Evolutionary conservation across 2,113 vertebrate species (phyloP).

Genomic region (Pica pica): DNA sequence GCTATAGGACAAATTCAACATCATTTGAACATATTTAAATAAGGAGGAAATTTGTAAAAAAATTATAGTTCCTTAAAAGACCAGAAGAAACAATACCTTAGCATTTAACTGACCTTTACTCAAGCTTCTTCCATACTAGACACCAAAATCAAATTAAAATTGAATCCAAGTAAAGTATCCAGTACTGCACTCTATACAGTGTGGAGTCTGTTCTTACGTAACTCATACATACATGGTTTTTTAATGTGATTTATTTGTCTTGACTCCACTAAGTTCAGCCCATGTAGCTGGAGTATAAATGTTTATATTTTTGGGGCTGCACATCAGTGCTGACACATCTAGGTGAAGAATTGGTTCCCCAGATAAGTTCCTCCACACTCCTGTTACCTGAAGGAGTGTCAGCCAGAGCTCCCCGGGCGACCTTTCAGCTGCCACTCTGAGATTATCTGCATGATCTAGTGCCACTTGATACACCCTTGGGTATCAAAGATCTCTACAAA

Average conservation of each 20-base stretch:
- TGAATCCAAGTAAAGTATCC: neutral
- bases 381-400: neutral
- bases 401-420: fast-evolving
- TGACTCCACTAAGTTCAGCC: neutral
- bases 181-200: neutral
- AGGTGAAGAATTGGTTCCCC: neutral
- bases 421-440: neutral
- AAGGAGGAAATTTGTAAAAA: neutral
- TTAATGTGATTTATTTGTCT: neutral
- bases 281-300: neutral
- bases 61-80: neutral
- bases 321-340: neutral
- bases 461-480: neutral
- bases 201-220: neutral
- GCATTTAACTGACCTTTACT: neutral
- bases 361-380: neutral
- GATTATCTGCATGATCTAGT: neutral
- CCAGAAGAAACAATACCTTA: neutral
- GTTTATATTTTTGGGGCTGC: neutral
- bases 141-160: neutral
- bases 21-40: neutral
- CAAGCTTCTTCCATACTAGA: neutral
- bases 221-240: neutral
- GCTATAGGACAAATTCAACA: neutral
- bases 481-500: neutral